Evolutionary conservation across 2,888 invertebrate species (phyloP).

Genomic region (Palloptera scutellata): DNA sequence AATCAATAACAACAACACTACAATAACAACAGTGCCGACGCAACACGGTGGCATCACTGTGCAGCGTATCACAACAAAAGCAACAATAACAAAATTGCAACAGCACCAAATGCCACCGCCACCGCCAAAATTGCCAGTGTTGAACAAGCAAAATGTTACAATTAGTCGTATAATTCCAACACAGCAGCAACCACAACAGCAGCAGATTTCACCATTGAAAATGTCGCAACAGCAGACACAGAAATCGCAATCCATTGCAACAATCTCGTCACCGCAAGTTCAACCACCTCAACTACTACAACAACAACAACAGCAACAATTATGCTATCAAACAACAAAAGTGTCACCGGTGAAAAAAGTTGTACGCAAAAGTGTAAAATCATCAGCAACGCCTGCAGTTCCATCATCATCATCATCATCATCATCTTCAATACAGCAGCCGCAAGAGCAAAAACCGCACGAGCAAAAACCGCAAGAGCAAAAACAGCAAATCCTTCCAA

Average conservation of each 20-base stretch:
- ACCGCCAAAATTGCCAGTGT: conserved; percentile 46
- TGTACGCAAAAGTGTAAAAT: conserved; percentile 32
- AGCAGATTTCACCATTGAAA: conserved; percentile 28
- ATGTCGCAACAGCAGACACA: conserved; percentile 26
- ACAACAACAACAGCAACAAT: conserved; percentile 39
- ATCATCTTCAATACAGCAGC: conserved; percentile 42
- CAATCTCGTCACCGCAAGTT: conserved; percentile 22
- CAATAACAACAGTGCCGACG: conserved; percentile 37
- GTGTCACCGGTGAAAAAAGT: conserved; percentile 19
- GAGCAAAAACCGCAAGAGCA: conserved; percentile 48
- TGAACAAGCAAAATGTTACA: conserved; percentile 60
- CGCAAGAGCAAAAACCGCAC: conserved; percentile 24
- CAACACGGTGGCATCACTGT: conserved; percentile 47
- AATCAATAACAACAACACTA: conserved; percentile 28
- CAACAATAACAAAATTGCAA: conserved; percentile 48
- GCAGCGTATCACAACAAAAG: conserved; percentile 53
- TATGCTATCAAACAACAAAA: conserved; percentile 33
- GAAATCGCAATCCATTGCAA: conserved; percentile 24
- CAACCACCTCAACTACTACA: conserved; percentile 48
- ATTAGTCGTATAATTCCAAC: conserved; percentile 54
- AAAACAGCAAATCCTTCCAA: conserved; percentile 49
- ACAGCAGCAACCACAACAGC: conserved; percentile 33
- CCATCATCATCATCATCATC: conserved; percentile 38
- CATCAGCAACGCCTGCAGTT: conserved; percentile 38
- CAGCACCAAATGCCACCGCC: conserved; percentile 37